Evolutionary conservation across 2,888 invertebrate genomes (phyloP), one percentile per base, ranked within the genome.

Genomic region (Sycophila texana): DNA sequence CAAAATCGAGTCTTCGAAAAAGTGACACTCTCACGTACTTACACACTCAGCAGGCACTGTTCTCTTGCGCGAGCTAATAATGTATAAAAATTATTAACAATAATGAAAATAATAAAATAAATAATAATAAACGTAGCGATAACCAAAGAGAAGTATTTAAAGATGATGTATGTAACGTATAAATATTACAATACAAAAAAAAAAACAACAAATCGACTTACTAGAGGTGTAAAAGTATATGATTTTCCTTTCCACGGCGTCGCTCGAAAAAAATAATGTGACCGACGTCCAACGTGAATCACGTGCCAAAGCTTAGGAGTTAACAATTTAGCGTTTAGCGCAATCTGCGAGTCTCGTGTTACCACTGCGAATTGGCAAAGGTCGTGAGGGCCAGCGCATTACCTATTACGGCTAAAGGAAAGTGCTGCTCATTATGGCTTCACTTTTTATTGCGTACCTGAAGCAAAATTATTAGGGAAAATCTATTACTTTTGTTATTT

Each of bases 291-390:
- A 84, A 83, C 85, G 90, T 90, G 90, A 89, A 90, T 90, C 85
- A 89, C 86, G 90, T 90, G 90, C 89, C 90, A 90, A 90, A 86
- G 82, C 85, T 87, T 85, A 87, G 80, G 67, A 80, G 22, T 77
- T 67, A 75, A 66, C 47, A n/a, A 74, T 66, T 74, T 77, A 74
- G 72, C 20, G 18, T 65, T 67, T 77, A 77, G 55, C 30, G 47
- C 58, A 65, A 74, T 63, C 10, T 53, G 51, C 39, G 61, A 39
- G n/a, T 68, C 65, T 60, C 16, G 16, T 30, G 16, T 30, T 16
- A 22, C 30, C 18, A 61, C 30, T 55, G 66, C 57, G 16, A 20
- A 65, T 10, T 39, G 4, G 30, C 57, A n/a, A 22, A 51, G 68
- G 55, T 22, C 49, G 16, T 49, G 74, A 57, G 18, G 58, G 57